Percentiles rank a stretch among this genome's conserved stretches.
phyloP scores from a whole-genome alignment of 2,113 vertebrate species.

The Bucco capensis region DNA sequence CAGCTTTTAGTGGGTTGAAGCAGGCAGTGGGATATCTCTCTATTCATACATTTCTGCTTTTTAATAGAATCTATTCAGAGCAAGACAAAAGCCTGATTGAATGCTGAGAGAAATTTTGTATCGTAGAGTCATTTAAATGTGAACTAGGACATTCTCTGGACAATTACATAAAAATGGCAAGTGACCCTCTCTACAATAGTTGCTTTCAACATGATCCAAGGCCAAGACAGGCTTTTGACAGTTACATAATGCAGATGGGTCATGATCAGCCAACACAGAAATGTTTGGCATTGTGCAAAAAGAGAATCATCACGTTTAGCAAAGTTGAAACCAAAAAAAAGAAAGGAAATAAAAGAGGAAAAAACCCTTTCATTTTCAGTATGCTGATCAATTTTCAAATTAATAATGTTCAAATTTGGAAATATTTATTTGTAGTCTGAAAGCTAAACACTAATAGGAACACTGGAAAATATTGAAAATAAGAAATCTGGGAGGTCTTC shows the following conservation, averaged over 20 bases:
- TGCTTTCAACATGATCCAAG: slow-evolving; percentile 56
- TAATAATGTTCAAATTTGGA: neutral
- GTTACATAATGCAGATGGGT: slow-evolving; percentile 57
- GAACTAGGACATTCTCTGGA: slow-evolving; percentile 57
- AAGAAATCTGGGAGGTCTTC: neutral
- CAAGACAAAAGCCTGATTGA: slow-evolving; percentile 52
- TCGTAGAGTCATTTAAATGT: slow-evolving; percentile 58
- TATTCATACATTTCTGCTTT: slow-evolving; percentile 47
- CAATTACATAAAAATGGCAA: slow-evolving; percentile 61
- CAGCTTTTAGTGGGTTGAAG: slow-evolving; percentile 12
- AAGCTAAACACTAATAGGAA: neutral
- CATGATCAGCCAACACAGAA: slow-evolving; percentile 19
- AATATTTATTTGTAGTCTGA: neutral
- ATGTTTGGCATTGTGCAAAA: slow-evolving; percentile 5
- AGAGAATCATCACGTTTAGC: neutral
- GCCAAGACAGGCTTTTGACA: slow-evolving; percentile 54
- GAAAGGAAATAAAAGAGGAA: neutral
- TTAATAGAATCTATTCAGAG: slow-evolving; percentile 49
- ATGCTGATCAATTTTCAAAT: neutral
- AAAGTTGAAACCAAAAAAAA: neutral
- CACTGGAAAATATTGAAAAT: neutral
- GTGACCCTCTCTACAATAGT: slow-evolving; percentile 52
- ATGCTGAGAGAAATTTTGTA: slow-evolving; percentile 55
- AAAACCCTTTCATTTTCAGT: neutral
- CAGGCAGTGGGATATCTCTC: neutral